Base-by-base conservation (phyloP, 1,140 invertebrate species). In the Drosophila mojavensis region DNA sequence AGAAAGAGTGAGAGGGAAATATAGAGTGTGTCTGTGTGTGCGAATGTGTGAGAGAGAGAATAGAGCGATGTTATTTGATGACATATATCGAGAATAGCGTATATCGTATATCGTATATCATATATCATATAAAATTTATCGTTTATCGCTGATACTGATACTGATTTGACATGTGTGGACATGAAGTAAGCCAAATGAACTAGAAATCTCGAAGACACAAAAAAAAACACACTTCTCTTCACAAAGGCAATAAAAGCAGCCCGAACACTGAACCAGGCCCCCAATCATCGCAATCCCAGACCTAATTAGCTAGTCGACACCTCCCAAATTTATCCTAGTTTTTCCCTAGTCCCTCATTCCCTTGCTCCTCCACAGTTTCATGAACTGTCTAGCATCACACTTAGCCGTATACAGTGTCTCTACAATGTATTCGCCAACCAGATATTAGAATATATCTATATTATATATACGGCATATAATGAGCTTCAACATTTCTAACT, bases 141-240 rank as follows among this genome's bases (percentile, higher is more conserved):
- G 36, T 13, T 39, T 39, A 53, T 56, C 43, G 26, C 51, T 67
- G 33, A 70, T 33, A 45, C 63, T 60, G 55, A 62, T 61, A 45
- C 63, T 60, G 55, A 62, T 61, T 61, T 51, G 41, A 56, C 51
- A 15, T 54, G 56, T 69, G 51, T 39, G 50, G 30, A 47, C 41
- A 65, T 72, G 54, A 72, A 66, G 41, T 75, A 71, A 69, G 60
- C 48, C 59, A 59, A 58, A 58, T 64, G 50, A 70, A 51, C 39
- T 66, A 5, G 13, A 28, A 60, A 54, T 39, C 26, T 64, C 17
- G 10, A 39, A 45, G 7, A 36, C 30, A 47, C 17, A 24, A 48
- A 56, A 5, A 41, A 45, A 33, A n/a, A 59, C 36, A 51, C 28
- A 30, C 54, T 54, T 54, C 6, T 15, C 43, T 39, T 53, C 67